A percentile compares a stretch with the other conserved stretches of the same genome.
These are phyloP conservation scores for Thereva unica DNA, from an alignment of 2,888 invertebrate genomes.

Conservation along the genomic window DNA sequence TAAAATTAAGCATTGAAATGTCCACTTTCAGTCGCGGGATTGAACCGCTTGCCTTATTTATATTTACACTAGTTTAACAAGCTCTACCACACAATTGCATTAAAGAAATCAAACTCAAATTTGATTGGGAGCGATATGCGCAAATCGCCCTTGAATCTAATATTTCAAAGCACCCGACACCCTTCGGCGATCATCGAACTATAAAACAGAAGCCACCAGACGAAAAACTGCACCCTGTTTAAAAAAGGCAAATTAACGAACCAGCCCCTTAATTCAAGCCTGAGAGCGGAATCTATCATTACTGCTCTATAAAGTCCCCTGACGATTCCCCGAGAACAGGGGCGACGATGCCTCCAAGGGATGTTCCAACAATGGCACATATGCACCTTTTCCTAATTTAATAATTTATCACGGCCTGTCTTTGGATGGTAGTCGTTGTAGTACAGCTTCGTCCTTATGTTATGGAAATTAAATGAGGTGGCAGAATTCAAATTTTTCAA, in stretches of 20 bases:
- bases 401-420: constrained; percentile 37
- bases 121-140: too few species aligned
- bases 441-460: background rate
- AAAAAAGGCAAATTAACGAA: constrained; percentile 44
- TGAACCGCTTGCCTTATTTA: too few species aligned
- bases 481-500: constrained; percentile 46
- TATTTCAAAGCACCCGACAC: too few species aligned
- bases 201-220: too few species aligned
- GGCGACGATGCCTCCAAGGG: constrained; percentile 39
- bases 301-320: background rate
- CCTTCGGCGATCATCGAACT: too few species aligned
- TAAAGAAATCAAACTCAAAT: too few species aligned
- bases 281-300: constrained; percentile 11
- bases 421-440: background rate
- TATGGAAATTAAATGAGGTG: constrained; percentile 47
- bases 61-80: too few species aligned
- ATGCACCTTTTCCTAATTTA: constrained; percentile 26
- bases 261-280: constrained; percentile 42
- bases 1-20: too few species aligned
- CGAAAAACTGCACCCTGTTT: too few species aligned
- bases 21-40: too few species aligned
- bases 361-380: constrained; percentile 32
- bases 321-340: constrained; percentile 33
- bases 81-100: too few species aligned
- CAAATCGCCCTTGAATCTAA: too few species aligned